Conservation (phyloP, 2,888 invertebrate genomes). For the Frankliniella intonsa region DNA sequence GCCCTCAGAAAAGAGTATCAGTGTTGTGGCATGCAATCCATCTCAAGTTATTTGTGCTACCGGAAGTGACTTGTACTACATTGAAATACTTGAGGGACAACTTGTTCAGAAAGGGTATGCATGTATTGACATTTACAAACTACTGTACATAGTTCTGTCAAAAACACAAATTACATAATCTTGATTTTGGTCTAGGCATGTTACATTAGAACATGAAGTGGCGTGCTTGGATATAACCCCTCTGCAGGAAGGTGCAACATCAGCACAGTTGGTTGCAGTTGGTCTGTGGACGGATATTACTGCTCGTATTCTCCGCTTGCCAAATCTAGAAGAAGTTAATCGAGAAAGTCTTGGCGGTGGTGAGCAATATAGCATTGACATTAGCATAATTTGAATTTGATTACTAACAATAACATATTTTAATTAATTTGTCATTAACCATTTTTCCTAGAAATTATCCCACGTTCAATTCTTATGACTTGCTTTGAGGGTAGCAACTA, state of each 20-base stretch:
- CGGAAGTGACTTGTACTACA: constrained; percentile 79
- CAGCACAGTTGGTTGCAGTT: constrained; percentile 75
- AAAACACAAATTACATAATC: background rate
- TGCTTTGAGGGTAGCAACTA: constrained; percentile 89
- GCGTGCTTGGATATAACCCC: constrained; percentile 94
- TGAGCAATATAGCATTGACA: constrained; percentile 42
- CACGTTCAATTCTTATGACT: constrained; percentile 90
- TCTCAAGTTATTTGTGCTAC: constrained; percentile 77
- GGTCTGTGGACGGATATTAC: constrained; percentile 98
- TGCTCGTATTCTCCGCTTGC: constrained; percentile 77
- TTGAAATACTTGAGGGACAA: constrained; percentile 64
- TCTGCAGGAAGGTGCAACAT: constrained; percentile 53
- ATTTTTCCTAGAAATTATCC: constrained; percentile 76
- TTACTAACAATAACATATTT: background rate
- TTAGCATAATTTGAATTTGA: constrained; percentile 23
- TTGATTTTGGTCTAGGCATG: constrained; percentile 49
- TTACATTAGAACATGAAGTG: constrained; percentile 85
- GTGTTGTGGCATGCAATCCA: constrained; percentile 80
- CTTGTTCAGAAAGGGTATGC: constrained; percentile 58
- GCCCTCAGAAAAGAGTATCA: constrained; percentile 64
- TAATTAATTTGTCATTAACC: constrained; percentile 30
- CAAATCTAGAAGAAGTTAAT: constrained; percentile 72
- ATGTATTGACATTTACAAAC: constrained; percentile 35
- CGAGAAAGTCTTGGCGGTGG: constrained; percentile 85
- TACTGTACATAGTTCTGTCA: background rate